phyloP scores from a whole-genome alignment of 2,113 vertebrate species.

The Leptocoma aspasia region DNA sequence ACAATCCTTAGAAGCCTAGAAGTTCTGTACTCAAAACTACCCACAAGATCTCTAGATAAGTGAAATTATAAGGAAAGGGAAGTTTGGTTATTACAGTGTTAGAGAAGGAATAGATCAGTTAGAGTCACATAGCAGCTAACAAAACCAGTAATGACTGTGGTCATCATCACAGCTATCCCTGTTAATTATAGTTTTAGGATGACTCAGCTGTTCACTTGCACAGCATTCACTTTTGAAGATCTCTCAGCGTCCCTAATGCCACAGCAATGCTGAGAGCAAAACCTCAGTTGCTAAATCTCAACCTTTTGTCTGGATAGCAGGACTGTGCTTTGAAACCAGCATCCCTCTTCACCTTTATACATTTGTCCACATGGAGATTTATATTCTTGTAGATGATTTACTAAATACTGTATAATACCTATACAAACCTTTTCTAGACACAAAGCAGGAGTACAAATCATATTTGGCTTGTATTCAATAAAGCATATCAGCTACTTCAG shows the following conservation, averaged over 20 bases:
- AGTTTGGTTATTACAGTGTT: background rate
- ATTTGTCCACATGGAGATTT: background rate
- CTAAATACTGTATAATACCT: background rate
- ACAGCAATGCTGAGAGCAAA: background rate
- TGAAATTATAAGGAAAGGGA: background rate
- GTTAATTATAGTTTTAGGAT: background rate
- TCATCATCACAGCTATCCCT: background rate
- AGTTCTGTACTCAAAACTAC: background rate
- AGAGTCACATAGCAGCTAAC: background rate
- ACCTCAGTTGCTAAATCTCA: background rate
- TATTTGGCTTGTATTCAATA: background rate
- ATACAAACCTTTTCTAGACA: background rate
- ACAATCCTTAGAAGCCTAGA: background rate
- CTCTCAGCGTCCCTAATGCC: background rate
- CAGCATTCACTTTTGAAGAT: background rate
- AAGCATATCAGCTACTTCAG: conserved; percentile 7
- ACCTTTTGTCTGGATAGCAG: background rate
- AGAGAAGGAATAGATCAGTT: background rate
- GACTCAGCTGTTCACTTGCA: background rate
- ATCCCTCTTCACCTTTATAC: background rate
- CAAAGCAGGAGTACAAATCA: background rate
- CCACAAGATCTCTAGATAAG: background rate
- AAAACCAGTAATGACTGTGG: background rate
- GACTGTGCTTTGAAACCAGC: background rate
- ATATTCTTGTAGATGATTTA: background rate